These are phyloP conservation scores for Syngnathus acus DNA, from an alignment of 2,797 vertebrate species.

Conservation along the genomic window DNA sequence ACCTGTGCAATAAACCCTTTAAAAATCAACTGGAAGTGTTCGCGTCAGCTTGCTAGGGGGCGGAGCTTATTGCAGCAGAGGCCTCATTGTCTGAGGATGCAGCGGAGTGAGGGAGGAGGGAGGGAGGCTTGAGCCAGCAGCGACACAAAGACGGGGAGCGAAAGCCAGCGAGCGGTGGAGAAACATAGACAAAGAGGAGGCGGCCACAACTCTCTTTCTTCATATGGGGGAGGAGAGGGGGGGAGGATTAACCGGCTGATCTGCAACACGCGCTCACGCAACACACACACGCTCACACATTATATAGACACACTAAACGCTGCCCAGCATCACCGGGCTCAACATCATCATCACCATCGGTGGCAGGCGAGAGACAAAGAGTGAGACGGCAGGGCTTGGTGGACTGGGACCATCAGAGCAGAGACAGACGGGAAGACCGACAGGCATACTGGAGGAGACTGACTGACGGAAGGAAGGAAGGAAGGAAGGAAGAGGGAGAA, in stretches of 20 bases:
- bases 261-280: slow-evolving; percentile 30
- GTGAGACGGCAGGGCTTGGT: not conserved
- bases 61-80: slow-evolving; percentile 45
- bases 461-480: not conserved
- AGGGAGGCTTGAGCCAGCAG: slow-evolving; percentile 1
- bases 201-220: slow-evolving; percentile 46
- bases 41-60: slow-evolving; percentile 23
- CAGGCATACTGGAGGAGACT: not conserved
- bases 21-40: not conserved
- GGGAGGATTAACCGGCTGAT: slow-evolving; percentile 58
- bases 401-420: not conserved
- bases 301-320: slow-evolving; percentile 11
- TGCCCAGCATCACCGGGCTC: slow-evolving; percentile 23
- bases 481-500: not conserved
- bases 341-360: slow-evolving; percentile 7
- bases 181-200: slow-evolving; percentile 43
- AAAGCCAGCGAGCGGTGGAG: slow-evolving; percentile 21
- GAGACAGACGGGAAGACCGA: slow-evolving; percentile 1
- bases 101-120: slow-evolving; percentile 18
- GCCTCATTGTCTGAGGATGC: slow-evolving; percentile 54
- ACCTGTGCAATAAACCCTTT: no score
- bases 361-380: slow-evolving; percentile 31
- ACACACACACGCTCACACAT: slow-evolving; percentile 12
- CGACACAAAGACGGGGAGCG: slow-evolving; percentile 12
- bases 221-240: slow-evolving; percentile 56